phyloP scores from a whole-genome alignment of 2,113 vertebrate species.

The Tor tambroides region DNA sequence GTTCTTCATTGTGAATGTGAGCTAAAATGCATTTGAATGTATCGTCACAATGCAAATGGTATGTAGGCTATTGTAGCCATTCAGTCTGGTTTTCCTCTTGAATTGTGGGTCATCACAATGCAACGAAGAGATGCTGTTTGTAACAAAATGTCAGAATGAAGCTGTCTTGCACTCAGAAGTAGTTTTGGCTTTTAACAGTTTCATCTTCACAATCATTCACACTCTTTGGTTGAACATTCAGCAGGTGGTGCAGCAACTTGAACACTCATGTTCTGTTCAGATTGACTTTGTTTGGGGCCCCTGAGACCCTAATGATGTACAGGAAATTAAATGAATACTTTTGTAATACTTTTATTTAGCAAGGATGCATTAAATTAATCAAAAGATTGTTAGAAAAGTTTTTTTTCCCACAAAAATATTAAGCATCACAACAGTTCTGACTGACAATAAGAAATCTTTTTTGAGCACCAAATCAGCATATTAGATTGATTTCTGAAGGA shows the following conservation, averaged over 20 bases:
- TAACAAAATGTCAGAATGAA: not conserved
- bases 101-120: not conserved
- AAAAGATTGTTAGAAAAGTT: not conserved
- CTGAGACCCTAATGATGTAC: not conserved
- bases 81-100: not conserved
- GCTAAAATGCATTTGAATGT: slow-evolving; percentile 5
- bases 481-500: not conserved
- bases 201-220: not conserved
- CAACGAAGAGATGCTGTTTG: not conserved
- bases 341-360: not conserved
- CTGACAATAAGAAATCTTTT: not conserved
- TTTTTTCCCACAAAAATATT: not conserved
- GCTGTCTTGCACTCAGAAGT: not conserved
- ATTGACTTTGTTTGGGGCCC: not conserved
- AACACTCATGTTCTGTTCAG: too few relatives aligned
- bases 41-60: not conserved
- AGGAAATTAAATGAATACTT: not conserved
- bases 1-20: not conserved
- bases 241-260: too few relatives aligned
- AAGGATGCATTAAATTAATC: not conserved
- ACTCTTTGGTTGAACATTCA: too few relatives aligned
- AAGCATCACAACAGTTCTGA: not conserved
- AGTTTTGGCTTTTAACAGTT: not conserved
- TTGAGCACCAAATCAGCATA: not conserved
- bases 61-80: not conserved